Conservation (phyloP, 2,797 vertebrate genomes). For the Darevskia nairensis region DNA sequence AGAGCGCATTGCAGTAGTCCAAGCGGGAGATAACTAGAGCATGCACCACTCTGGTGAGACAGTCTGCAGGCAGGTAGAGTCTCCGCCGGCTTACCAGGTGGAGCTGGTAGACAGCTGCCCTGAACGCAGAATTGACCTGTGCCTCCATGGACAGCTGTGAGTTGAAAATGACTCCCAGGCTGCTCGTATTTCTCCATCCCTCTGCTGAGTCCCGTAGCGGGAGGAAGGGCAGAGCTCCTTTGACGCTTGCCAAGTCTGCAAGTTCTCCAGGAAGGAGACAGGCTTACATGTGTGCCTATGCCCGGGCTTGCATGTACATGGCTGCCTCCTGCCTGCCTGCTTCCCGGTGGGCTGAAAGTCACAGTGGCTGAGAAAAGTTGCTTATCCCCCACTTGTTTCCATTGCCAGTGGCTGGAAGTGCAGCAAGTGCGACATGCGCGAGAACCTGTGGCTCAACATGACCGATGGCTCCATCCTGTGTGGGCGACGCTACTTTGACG, state of each 20-base stretch:
- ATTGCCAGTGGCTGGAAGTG: conserved; percentile 92
- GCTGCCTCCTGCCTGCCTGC: neutral
- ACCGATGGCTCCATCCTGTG: conserved; percentile 95
- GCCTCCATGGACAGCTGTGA: too few relatives aligned
- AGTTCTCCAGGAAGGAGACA: neutral
- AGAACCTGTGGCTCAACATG: conserved; percentile 98
- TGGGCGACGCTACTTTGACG: conserved; percentile 96
- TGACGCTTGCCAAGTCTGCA: neutral
- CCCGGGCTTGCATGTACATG: too few relatives aligned
- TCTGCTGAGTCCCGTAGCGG: neutral
- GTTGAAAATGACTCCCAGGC: too few relatives aligned
- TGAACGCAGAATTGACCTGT: too few relatives aligned
- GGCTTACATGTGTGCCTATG: too few relatives aligned
- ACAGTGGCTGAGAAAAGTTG: neutral
- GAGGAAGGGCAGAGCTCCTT: neutral
- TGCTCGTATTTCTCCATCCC: neutral
- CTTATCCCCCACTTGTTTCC: neutral
- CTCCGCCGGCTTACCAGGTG: too few relatives aligned
- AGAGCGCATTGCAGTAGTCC: too few relatives aligned
- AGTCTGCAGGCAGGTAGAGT: too few relatives aligned
- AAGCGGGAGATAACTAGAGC: too few relatives aligned
- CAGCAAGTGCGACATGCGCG: conserved; percentile 94
- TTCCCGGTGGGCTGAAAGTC: neutral
- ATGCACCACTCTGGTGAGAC: too few relatives aligned
- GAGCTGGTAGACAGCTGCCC: too few relatives aligned